Base-by-base conservation (phyloP, 2,113 vertebrate genomes). In the Laticauda colubrina region DNA sequence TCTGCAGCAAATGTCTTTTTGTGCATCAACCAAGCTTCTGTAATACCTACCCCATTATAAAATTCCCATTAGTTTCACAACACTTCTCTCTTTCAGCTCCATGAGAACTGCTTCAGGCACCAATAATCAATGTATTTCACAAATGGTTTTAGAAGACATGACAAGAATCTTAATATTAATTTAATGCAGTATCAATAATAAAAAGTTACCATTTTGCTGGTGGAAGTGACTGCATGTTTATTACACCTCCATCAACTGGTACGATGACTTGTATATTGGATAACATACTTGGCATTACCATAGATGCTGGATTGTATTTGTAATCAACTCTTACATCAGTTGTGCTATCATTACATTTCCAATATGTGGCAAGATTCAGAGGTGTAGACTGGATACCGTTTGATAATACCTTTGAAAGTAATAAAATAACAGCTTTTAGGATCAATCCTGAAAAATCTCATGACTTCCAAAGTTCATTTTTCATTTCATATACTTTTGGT, bases 341-440 rank as follows among this genome's bases (percentile, higher is more conserved):
- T 95, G 98, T 99, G 94, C 91, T 97, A 24, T 97, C 88, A 39
- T 97, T 96, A 91, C 99, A 99, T 95, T 99, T 99, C 99, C 99
- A 99, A 94, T 99, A 99, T 5, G 99, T 98, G 15, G 99, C 98
- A 95, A 99, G 98, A 96, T 99, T 99, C 85, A 99, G 97, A 57
- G 99, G 99, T 69, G 99, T 99, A 89, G 99, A 99, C 92, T 98
- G 99, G 96, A 99, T 99, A 55, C 99, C 99, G 75, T 99, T 99
- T 92, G 99, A 99, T 94, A 96, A 98, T 87, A 99, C 99, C 99
- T 99, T 97, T 91, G 96, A 95, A 96, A 95, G 59, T 45, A 89
- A 89, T 75, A 43, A 69, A 91, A 93, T 2, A 96, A 96, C 89
- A 5, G 29, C 23, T 81, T 81, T 81, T 81, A 81, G 18, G 18